A percentile compares a stretch with the other conserved stretches of the same genome.
Evolutionary conservation across 2,113 vertebrate genomes (phyloP).

Genomic region (Halcyon senegalensis): DNA sequence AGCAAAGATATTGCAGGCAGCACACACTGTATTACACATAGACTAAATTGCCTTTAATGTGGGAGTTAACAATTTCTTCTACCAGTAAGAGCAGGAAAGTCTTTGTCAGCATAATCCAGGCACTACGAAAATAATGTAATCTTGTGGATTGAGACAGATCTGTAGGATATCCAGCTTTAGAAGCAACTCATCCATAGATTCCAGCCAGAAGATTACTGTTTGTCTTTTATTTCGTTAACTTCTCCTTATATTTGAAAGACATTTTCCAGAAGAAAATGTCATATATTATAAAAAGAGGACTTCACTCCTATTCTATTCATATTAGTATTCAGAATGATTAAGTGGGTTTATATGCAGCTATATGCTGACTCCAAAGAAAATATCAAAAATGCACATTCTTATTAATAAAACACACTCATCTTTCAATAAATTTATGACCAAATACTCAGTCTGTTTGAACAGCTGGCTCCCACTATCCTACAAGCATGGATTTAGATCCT

Average conservation of each 20-base stretch:
- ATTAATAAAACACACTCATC: conserved; percentile 8
- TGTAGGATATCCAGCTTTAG: neutral
- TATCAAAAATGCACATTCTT: neutral
- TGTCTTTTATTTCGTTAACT: neutral
- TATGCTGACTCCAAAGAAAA: neutral
- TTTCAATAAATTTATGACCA: neutral
- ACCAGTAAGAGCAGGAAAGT: neutral
- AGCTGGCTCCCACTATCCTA: neutral
- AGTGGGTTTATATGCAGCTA: neutral
- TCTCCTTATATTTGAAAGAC: neutral
- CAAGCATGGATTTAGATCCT: neutral
- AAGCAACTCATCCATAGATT: neutral
- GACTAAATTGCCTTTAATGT: neutral
- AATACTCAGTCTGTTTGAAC: conserved; percentile 25
- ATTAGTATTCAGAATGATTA: neutral
- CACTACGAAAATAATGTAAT: neutral
- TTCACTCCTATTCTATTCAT: neutral
- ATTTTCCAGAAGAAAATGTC: neutral
- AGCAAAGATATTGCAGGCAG: neutral
- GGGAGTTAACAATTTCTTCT: neutral
- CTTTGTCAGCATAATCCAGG: neutral
- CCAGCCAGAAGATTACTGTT: neutral
- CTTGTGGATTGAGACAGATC: neutral
- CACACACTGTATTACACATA: neutral
- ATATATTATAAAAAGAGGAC: neutral